These are phyloP conservation scores for Lasaia peninsularis DNA, from an alignment of 1,140 invertebrate genomes.

Conservation along the genomic window DNA sequence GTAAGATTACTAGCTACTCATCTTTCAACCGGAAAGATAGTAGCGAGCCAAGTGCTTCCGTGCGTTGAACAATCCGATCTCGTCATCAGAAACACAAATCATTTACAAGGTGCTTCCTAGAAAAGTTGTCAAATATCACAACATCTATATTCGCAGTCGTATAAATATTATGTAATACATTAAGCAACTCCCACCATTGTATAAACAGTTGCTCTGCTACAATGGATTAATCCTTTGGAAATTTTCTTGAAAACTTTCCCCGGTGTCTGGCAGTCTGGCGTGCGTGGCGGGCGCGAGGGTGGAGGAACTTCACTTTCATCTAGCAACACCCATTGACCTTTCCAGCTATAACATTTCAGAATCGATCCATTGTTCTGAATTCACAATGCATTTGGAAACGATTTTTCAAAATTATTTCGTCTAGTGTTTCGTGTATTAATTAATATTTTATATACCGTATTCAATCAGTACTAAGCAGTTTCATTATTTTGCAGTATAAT, in stretches of 20 bases:
- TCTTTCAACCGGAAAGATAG: too few species aligned
- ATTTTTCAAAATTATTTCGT: neutral
- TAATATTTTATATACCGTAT: too few species aligned
- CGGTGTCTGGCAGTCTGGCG: conserved; percentile 49
- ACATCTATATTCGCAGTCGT: too few species aligned
- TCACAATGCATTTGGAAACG: conserved; percentile 27
- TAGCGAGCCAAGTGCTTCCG: too few species aligned
- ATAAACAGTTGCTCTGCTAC: conserved; percentile 1
- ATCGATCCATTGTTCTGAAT: conserved; percentile 29
- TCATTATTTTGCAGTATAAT: too few species aligned
- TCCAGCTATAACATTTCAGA: conserved; percentile 34
- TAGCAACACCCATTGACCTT: conserved; percentile 36
- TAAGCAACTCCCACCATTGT: neutral
- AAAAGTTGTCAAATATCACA: too few species aligned
- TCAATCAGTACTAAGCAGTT: too few species aligned
- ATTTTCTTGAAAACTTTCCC: conserved; percentile 45
- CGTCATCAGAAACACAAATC: too few species aligned
- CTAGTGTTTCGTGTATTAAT: too few species aligned
- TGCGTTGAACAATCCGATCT: too few species aligned
- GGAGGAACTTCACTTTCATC: conserved; percentile 60
- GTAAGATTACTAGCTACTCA: too few species aligned
- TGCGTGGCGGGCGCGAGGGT: conserved; percentile 26
- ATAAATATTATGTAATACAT: neutral
- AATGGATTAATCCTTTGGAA: conserved; percentile 15
- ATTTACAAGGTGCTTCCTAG: too few species aligned